Evolutionary conservation across 1,140 invertebrate species (phyloP), one percentile per base, ranked within the genome.

Genomic region (Penaeus indicus): DNA sequence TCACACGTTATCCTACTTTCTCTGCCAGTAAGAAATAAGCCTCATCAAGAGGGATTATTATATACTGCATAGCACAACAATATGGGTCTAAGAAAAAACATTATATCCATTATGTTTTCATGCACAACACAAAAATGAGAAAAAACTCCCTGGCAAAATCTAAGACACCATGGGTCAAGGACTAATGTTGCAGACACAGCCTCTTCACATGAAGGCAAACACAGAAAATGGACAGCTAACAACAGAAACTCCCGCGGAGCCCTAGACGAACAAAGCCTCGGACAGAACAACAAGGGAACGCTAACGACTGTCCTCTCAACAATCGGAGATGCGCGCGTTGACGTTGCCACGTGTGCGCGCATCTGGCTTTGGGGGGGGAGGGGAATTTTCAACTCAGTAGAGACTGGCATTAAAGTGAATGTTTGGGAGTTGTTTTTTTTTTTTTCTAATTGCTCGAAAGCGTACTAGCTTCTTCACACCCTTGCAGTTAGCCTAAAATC

Each of bases 171-270:
- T 89, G 78, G 88, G 83, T 89, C 63, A 85, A 89, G 83, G 88
- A 89, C 88, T 89, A 89, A 89, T 85, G 88, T 89, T 85, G 84
- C 88, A 89, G 88, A 89, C 88, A 89, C 88, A 89, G 88, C 88
- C 88, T 89, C 84, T 85, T 88, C 87, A 88, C 87, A 88, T 88
- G 87, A 88, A 88, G 87, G 87, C 87, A 88, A 88, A 88, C 87
- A 88, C 87, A 88, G 87, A 84, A 88, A 88, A 88, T 88, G 87
- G 87, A 88, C 87, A 84, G 87, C 87, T 88, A 88, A 88, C 75
- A 84, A 88, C 87, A 88, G 84, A 88, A 88, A 88, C 87, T 84
- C 81, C 69, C 64, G 81, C 75, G 87, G 87, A 88, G 87, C 82
- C 82, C 87, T 88, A 88, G 84, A 89, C 88, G 84, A 89, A 89